Evolutionary conservation across 2,797 vertebrate genomes (phyloP).

Genomic region (Sebastes taczanowskii): DNA sequence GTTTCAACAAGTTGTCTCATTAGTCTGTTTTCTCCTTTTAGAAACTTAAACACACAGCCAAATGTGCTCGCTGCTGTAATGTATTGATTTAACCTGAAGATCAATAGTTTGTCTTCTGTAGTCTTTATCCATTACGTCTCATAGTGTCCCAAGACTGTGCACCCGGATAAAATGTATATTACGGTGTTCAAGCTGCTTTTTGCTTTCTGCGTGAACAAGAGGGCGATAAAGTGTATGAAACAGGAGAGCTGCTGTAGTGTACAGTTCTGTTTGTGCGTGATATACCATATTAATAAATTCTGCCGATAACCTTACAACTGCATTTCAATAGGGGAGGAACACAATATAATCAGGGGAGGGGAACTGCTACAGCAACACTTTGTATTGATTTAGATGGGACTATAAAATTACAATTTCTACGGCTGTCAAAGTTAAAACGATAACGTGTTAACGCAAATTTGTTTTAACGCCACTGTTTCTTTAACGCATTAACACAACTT

Average conservation of each 20-base stretch:
- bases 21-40: conserved; percentile 17
- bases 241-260: not conserved
- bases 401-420: not conserved
- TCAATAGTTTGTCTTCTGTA: conserved; percentile 49
- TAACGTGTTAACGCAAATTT: too few relatives aligned
- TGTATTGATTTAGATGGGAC: not conserved
- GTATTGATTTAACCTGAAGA: conserved; percentile 46
- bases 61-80: conserved; percentile 23
- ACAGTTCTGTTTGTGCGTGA: not conserved
- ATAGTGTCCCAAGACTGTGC: conserved; percentile 6
- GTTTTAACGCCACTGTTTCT: too few relatives aligned
- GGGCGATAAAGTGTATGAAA: not conserved
- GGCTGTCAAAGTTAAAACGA: too few relatives aligned
- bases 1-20: conserved; percentile 16
- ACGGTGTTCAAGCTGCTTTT: conserved; percentile 16
- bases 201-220: not conserved
- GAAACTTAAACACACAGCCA: conserved; percentile 2
- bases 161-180: conserved; percentile 16
- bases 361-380: not conserved
- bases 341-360: too few relatives aligned
- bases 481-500: too few relatives aligned
- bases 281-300: not conserved
- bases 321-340: not conserved
- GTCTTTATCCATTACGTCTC: conserved; percentile 35
- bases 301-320: not conserved